A percentile compares a stretch with the other conserved stretches of the same genome.
phyloP scores from a whole-genome alignment of 2,113 vertebrate species.

The Pedionomus torquatus region DNA sequence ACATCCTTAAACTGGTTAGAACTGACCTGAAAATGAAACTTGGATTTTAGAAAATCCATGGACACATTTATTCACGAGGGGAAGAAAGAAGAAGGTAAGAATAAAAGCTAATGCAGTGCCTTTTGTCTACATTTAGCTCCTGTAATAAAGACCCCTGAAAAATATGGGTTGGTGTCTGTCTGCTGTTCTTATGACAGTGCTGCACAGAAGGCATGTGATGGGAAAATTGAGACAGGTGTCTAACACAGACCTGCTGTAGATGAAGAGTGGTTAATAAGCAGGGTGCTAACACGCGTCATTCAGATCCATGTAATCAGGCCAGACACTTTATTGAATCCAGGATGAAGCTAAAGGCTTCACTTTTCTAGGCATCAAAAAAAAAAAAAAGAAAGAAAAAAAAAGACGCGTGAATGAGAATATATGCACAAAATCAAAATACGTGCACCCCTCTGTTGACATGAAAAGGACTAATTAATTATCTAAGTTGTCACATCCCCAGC shows the following conservation, averaged over 20 bases:
- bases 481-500: slow-evolving; percentile 34
- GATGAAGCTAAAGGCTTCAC: slow-evolving; percentile 4
- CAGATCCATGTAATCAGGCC: slow-evolving; percentile 19
- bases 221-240: slow-evolving; percentile 35
- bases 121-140: slow-evolving; percentile 24
- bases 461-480: slow-evolving; percentile 67
- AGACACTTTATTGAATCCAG: not conserved
- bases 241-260: slow-evolving; percentile 35
- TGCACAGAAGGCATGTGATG: not conserved
- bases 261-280: slow-evolving; percentile 51
- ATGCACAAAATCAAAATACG: slow-evolving; percentile 49
- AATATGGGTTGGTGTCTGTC: not conserved
- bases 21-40: not conserved
- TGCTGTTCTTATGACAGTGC: slow-evolving; percentile 7
- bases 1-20: not conserved
- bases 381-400: not conserved
- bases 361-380: not conserved
- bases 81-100: not conserved
- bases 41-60: not conserved
- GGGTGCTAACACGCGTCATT: not conserved
- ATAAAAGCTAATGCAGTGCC: not conserved
- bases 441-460: slow-evolving; percentile 3
- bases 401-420: not conserved
- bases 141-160: not conserved
- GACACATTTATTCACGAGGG: not conserved